phyloP scores from a whole-genome alignment of 2,888 invertebrate genomes.

The Pseudococcus jackbeardsleyi region DNA sequence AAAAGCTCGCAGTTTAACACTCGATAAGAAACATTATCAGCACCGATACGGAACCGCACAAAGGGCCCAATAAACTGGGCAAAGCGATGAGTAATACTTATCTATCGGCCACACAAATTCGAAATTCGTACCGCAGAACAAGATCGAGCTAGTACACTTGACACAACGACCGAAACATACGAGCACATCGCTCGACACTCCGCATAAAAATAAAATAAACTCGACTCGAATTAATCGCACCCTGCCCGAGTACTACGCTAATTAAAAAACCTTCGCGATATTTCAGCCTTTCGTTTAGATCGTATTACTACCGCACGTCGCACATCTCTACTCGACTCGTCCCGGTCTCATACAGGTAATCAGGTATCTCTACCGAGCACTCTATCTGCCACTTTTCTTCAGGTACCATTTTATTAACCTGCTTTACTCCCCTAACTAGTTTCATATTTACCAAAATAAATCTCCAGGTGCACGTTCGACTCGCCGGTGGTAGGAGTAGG shows the following conservation, averaged over 20 bases:
- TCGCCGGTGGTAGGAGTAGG: background rate
- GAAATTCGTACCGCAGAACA: background rate
- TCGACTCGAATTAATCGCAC: background rate
- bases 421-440: conserved; percentile 50
- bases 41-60: background rate
- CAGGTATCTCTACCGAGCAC: background rate
- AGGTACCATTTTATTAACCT: conserved; percentile 30
- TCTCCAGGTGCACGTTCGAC: conserved; percentile 38
- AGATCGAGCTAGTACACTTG: background rate
- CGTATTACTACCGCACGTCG: background rate
- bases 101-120: background rate
- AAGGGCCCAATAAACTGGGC: background rate
- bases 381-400: no score
- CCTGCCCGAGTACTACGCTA: background rate
- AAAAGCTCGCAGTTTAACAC: no score
- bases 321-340: background rate
- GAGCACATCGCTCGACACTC: background rate
- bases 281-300: conserved; percentile 6
- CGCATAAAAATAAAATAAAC: conserved; percentile 13
- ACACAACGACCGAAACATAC: background rate
- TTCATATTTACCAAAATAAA: conserved; percentile 50
- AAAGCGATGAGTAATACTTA: no score
- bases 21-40: background rate
- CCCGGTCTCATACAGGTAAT: background rate
- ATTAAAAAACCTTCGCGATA: conserved; percentile 47